Percentiles rank a stretch among this genome's conserved stretches.
phyloP scores from a whole-genome alignment of 35 echinoderm and acorn worm genomes.

The Apostichopus japonicus region DNA sequence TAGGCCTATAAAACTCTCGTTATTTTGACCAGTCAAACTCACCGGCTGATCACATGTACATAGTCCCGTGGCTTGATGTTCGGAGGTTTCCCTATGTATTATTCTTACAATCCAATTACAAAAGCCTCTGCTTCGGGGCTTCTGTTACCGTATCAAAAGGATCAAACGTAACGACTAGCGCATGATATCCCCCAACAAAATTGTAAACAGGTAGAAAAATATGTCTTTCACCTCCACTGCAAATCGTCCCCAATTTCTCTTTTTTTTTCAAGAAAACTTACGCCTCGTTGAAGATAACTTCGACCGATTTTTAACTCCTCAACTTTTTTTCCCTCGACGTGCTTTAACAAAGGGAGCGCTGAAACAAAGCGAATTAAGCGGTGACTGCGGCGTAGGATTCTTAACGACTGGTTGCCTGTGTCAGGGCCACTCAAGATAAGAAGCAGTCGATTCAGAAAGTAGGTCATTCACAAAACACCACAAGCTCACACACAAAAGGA shows the following conservation, averaged over 20 bases:
- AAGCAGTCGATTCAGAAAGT: slow-evolving; percentile 25
- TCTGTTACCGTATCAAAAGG: neutral
- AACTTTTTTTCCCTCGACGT: neutral
- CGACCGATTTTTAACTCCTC: slow-evolving; percentile 32
- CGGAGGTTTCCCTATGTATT: neutral
- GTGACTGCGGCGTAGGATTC: slow-evolving; percentile 21
- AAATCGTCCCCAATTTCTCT: slow-evolving; percentile 12
- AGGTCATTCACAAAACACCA: slow-evolving; percentile 62
- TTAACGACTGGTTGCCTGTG: slow-evolving; percentile 38
- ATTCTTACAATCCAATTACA: neutral
- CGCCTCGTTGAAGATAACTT: slow-evolving; percentile 26
- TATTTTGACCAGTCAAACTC: neutral
- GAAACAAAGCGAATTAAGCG: slow-evolving; percentile 54
- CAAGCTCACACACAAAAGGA: slow-evolving; percentile 62
- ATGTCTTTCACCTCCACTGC: neutral
- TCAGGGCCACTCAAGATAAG: slow-evolving; percentile 54
- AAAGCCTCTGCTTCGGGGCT: neutral
- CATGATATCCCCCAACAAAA: neutral
- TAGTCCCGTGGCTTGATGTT: neutral
- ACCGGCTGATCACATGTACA: neutral
- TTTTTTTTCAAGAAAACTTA: neutral
- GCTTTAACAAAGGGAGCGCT: slow-evolving; percentile 38
- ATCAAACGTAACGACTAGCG: neutral
- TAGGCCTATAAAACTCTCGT: neutral
- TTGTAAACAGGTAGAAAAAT: neutral